These are phyloP conservation scores for Torymus aiolomorphi DNA, from an alignment of 2,888 invertebrate genomes.

Conservation along the genomic window DNA sequence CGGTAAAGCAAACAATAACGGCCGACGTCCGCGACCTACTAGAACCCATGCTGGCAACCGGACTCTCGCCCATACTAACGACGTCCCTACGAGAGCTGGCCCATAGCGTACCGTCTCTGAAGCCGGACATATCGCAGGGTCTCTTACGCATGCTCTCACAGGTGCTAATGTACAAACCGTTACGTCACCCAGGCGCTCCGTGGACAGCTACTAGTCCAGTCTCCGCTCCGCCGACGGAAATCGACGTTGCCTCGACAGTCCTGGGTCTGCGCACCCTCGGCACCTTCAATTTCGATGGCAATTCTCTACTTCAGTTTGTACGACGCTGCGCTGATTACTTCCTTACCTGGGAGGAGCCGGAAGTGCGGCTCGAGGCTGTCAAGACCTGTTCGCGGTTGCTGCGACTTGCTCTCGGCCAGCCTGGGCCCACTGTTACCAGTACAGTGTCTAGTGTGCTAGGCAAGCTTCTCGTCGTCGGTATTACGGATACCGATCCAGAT, in stretches of 20 bases:
- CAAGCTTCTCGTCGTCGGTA: slow-evolving; percentile 93
- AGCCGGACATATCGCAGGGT: slow-evolving; percentile 94
- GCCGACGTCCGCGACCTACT: slow-evolving; percentile 89
- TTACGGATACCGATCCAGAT: slow-evolving; percentile 96
- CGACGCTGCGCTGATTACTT: slow-evolving; percentile 94
- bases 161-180: slow-evolving; percentile 88
- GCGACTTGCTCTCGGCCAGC: slow-evolving; percentile 86
- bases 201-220: slow-evolving; percentile 77
- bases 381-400: slow-evolving; percentile 93
- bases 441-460: slow-evolving; percentile 94
- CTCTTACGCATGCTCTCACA: slow-evolving; percentile 93
- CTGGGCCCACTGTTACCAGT: slow-evolving; percentile 89
- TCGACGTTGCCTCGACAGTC: slow-evolving; percentile 90
- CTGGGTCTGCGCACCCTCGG: slow-evolving; percentile 95
- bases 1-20: slow-evolving; percentile 87
- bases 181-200: slow-evolving; percentile 88
- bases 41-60: slow-evolving; percentile 94
- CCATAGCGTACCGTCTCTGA: slow-evolving; percentile 89
- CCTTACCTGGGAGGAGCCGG: slow-evolving; percentile 92
- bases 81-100: slow-evolving; percentile 94
- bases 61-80: slow-evolving; percentile 92
- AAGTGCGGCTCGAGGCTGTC: slow-evolving; percentile 95
- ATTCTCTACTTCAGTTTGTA: slow-evolving; percentile 93
- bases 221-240: slow-evolving; percentile 77
- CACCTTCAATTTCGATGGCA: slow-evolving; percentile 92